phyloP scores from a whole-genome alignment of 2,888 invertebrate species.

The Drosophila neutralis region DNA sequence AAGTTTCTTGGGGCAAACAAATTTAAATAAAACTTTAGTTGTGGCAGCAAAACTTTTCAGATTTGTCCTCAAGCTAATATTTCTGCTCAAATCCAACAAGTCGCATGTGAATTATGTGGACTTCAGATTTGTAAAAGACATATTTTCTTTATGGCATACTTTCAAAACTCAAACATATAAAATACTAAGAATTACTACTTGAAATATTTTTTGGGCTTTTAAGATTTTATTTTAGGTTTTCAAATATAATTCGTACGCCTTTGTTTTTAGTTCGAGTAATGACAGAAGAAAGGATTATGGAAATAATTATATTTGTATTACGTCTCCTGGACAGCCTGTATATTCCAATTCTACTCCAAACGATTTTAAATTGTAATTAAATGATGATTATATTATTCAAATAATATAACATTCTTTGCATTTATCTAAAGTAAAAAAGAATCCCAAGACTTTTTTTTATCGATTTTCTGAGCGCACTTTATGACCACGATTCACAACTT shows the following conservation, averaged over 20 bases:
- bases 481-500: conserved; percentile 5
- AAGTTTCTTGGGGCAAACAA: conserved; percentile 53
- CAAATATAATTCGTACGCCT: no score
- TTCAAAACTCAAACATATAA: not conserved
- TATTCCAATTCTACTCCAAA: not conserved
- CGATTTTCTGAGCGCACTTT: conserved; percentile 17
- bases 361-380: not conserved
- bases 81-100: conserved; percentile 38
- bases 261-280: not conserved
- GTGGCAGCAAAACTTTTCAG: conserved; percentile 65
- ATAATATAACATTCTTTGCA: not conserved
- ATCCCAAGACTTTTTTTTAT: conserved; percentile 7
- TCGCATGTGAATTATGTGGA: conserved; percentile 11
- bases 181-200: not conserved
- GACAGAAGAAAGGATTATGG: not conserved
- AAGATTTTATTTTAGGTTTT: no score
- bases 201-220: not conserved
- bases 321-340: not conserved
- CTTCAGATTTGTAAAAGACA: conserved; percentile 5
- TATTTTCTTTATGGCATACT: conserved; percentile 1
- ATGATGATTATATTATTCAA: not conserved
- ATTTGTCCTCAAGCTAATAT: conserved; percentile 72
- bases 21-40: conserved; percentile 53
- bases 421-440: not conserved
- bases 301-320: not conserved